phyloP scores from a whole-genome alignment of 2,113 vertebrate species.

The Leiothrix lutea region DNA sequence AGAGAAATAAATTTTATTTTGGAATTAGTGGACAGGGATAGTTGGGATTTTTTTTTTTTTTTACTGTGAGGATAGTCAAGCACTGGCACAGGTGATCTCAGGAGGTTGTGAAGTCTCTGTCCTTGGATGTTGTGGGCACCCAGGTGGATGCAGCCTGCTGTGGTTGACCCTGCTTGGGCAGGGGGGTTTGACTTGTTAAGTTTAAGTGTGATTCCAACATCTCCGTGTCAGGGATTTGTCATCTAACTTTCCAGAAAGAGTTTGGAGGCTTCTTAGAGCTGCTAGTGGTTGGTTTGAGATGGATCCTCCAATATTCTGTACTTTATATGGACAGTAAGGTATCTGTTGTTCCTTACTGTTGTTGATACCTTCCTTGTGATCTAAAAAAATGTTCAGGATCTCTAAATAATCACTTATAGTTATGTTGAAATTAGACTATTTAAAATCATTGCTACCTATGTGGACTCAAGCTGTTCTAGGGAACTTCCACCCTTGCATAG shows the following conservation, averaged over 20 bases:
- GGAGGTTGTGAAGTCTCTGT: background rate
- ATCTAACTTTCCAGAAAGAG: background rate
- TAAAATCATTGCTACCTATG: background rate
- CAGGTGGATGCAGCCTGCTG: background rate
- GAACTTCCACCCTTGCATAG: background rate
- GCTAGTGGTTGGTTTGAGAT: background rate
- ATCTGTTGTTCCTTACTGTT: background rate
- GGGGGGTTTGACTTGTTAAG: fast-evolving
- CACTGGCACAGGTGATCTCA: background rate
- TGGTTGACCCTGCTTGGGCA: background rate
- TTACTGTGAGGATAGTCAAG: background rate
- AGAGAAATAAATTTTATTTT: background rate
- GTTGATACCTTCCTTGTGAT: background rate
- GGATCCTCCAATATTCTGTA: background rate
- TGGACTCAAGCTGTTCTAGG: background rate
- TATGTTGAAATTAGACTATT: background rate
- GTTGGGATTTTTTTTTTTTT: background rate
- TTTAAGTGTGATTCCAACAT: background rate
- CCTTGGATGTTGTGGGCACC: background rate
- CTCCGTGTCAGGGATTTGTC: background rate
- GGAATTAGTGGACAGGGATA: background rate
- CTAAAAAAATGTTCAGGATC: background rate
- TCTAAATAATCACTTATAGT: background rate
- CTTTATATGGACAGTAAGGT: fast-evolving
- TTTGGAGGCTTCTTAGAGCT: background rate